Evolutionary conservation across 2,888 invertebrate species (phyloP).

Genomic region (Ophion ventricosus): DNA sequence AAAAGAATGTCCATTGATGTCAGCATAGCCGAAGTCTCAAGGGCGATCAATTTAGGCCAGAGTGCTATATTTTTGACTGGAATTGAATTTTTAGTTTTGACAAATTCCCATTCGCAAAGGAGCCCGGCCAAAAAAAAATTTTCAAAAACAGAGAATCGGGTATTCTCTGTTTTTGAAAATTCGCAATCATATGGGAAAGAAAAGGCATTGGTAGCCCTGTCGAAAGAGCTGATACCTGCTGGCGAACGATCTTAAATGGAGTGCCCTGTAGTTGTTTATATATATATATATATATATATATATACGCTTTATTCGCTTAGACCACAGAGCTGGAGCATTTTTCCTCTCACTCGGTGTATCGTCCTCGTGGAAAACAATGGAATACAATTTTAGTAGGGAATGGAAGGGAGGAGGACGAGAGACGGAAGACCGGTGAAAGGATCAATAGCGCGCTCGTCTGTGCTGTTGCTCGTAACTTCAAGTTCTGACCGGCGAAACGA

Average conservation of each 20-base stretch:
- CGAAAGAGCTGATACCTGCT: not conserved
- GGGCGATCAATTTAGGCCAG: not conserved
- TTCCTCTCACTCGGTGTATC: slow-evolving; percentile 3
- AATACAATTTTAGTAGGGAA: slow-evolving; percentile 53
- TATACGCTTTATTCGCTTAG: not conserved
- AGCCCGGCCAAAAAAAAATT: too few relatives aligned
- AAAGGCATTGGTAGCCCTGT: too few relatives aligned
- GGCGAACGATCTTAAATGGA: not conserved
- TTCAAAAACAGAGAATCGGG: too few relatives aligned
- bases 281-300: not conserved
- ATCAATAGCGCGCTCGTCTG: slow-evolving; percentile 50
- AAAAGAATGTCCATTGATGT: not conserved
- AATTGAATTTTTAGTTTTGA: too few relatives aligned
- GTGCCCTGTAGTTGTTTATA: not conserved
- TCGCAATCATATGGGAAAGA: too few relatives aligned
- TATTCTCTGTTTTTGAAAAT: too few relatives aligned
- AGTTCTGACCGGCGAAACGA: slow-evolving; percentile 42
- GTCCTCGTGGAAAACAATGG: slow-evolving; percentile 56
- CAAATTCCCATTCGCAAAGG: too few relatives aligned
- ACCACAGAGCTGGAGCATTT: slow-evolving; percentile 13
- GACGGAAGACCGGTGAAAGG: slow-evolving; percentile 44
- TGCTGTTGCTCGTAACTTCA: slow-evolving; percentile 41
- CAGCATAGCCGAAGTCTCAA: not conserved
- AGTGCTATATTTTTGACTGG: too few relatives aligned
- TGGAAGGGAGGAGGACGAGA: slow-evolving; percentile 28